Evolutionary conservation across 2,113 vertebrate genomes (phyloP).

Genomic region (Takifugu bimaculatus): DNA sequence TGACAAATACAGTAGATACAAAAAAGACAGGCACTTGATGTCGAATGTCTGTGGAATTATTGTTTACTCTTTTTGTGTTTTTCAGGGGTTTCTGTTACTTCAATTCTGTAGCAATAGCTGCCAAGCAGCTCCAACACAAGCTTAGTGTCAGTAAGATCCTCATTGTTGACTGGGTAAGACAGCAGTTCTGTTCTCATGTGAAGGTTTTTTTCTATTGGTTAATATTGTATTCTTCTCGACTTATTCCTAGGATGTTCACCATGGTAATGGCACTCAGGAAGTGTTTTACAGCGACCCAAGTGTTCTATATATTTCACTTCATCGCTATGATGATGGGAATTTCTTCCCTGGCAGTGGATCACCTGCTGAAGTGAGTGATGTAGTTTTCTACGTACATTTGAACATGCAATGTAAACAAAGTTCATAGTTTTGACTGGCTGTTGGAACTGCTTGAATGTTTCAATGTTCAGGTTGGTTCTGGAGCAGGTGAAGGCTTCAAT

Average conservation of each 20-base stretch:
- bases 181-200: background rate
- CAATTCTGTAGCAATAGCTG: constrained; percentile 91
- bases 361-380: constrained; percentile 78
- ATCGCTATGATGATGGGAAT: constrained; percentile 88
- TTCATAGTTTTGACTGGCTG: background rate
- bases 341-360: constrained; percentile 92
- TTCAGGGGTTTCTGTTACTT: constrained; percentile 91
- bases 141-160: constrained; percentile 87
- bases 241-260: constrained; percentile 83
- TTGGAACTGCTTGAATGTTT: background rate
- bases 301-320: constrained; percentile 88
- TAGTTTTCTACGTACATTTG: too few species aligned
- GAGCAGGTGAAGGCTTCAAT: constrained; percentile 86
- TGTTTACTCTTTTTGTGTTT: background rate
- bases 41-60: background rate
- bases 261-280: constrained; percentile 90
- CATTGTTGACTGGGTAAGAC: constrained; percentile 92
- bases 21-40: too few species aligned
- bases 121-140: constrained; percentile 81
- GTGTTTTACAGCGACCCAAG: constrained; percentile 88
- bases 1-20: too few species aligned
- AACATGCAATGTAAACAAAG: too few species aligned
- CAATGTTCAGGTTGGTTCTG: constrained; percentile 81
- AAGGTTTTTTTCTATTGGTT: background rate
- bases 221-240: background rate